Evolutionary conservation across 2,113 vertebrate species (phyloP).

Genomic region (Oreochromis aureus): DNA sequence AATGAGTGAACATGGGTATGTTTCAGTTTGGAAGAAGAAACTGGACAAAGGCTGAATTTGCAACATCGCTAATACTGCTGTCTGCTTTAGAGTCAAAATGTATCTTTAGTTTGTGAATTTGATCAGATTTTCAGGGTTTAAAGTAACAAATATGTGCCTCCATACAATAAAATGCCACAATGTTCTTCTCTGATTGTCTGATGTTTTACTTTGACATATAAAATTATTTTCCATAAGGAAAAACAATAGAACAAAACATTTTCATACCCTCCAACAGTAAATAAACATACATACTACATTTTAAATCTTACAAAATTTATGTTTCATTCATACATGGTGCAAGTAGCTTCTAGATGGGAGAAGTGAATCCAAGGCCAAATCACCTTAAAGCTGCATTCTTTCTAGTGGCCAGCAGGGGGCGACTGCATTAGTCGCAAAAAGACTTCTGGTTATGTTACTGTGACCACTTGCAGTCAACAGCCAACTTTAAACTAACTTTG

Average conservation of each 20-base stretch:
- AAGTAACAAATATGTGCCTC: conserved; percentile 29
- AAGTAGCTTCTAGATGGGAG: neutral
- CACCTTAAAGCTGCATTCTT: neutral
- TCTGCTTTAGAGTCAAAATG: neutral
- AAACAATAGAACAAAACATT: neutral
- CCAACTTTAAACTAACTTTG: neutral
- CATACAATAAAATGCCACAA: neutral
- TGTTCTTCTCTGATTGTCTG: neutral
- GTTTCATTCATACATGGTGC: neutral
- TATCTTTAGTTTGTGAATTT: neutral
- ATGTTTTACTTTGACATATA: neutral
- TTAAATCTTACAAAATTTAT: neutral
- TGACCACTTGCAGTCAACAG: neutral
- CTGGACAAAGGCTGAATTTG: neutral
- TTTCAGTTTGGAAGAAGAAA: neutral
- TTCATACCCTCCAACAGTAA: neutral
- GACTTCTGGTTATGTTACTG: neutral
- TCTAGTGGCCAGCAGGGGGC: neutral
- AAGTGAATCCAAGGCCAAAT: neutral
- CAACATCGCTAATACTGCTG: neutral
- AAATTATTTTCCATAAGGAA: neutral
- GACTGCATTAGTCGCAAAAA: neutral
- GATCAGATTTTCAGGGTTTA: neutral
- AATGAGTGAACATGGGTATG: neutral
- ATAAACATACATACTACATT: neutral